These are phyloP conservation scores for Laspeyria flexula DNA, from an alignment of 2,888 invertebrate genomes.

Conservation along the genomic window DNA sequence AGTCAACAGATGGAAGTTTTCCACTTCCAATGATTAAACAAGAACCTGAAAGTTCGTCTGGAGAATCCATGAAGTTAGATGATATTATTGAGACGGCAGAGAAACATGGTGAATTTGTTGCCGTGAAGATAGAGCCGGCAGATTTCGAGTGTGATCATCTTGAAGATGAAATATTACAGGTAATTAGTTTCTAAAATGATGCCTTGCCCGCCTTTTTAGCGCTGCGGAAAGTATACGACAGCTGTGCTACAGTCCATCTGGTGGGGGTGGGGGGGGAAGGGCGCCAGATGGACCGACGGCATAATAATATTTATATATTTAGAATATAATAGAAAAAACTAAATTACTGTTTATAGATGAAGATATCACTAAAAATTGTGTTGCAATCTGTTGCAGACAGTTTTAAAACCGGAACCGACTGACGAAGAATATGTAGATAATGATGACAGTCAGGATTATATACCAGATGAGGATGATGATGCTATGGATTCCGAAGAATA, in stretches of 20 bases:
- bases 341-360: no score
- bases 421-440: neutral
- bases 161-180: slow-evolving; percentile 23
- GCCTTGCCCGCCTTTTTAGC: no score
- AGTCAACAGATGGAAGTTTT: slow-evolving; percentile 5
- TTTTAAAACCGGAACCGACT: slow-evolving; percentile 10
- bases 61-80: slow-evolving; percentile 28
- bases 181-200: no score
- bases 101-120: slow-evolving; percentile 50
- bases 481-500: neutral
- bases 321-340: no score
- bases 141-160: slow-evolving; percentile 26
- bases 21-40: slow-evolving; percentile 29
- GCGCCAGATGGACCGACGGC: no score
- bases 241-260: no score
- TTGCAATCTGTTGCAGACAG: neutral
- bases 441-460: slow-evolving; percentile 10
- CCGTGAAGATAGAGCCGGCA: slow-evolving; percentile 33
- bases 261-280: no score
- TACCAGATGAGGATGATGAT: slow-evolving; percentile 1
- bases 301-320: no score
- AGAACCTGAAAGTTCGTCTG: slow-evolving; percentile 42
- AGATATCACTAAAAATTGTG: no score
- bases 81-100: slow-evolving; percentile 53
- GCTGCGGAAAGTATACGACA: no score